A percentile compares a stretch with the other conserved stretches of the same genome.
Evolutionary conservation across 2,797 vertebrate species (phyloP).

Genomic region (Lepus oiostolus): DNA sequence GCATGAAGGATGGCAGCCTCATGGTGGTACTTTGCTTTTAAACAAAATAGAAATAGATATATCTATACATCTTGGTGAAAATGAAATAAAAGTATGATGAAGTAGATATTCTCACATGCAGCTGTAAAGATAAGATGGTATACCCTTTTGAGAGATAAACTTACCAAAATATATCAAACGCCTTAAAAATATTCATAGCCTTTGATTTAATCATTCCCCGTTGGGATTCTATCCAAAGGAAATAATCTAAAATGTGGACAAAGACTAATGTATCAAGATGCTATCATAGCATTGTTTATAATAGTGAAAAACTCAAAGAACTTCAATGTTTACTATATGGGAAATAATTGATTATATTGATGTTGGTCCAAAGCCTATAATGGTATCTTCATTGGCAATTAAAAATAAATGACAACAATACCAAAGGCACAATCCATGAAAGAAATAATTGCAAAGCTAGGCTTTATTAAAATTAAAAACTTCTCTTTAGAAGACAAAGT

Average conservation of each 20-base stretch:
- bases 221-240: slow-evolving; percentile 26
- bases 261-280: not conserved
- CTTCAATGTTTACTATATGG: not conserved
- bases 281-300: not conserved
- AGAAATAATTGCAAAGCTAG: not conserved
- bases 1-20: not conserved
- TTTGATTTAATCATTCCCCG: not conserved
- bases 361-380: not conserved
- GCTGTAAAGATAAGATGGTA: not conserved
- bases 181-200: not conserved
- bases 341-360: slow-evolving; percentile 12
- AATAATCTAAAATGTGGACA: not conserved
- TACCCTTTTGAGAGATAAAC: not conserved
- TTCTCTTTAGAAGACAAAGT: not conserved
- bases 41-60: not conserved
- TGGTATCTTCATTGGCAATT: not conserved
- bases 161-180: slow-evolving; percentile 42
- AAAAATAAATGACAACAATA: slow-evolving; percentile 26
- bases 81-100: not conserved
- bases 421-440: slow-evolving; percentile 4
- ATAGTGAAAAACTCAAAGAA: not conserved
- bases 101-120: not conserved
- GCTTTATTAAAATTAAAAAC: slow-evolving; percentile 19
- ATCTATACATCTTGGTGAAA: not conserved
- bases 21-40: not conserved